A percentile compares a stretch with the other conserved stretches of the same genome.
These are phyloP conservation scores for Drosophila sucinea DNA, from an alignment of 1,140 invertebrate genomes.

Conservation along the genomic window DNA sequence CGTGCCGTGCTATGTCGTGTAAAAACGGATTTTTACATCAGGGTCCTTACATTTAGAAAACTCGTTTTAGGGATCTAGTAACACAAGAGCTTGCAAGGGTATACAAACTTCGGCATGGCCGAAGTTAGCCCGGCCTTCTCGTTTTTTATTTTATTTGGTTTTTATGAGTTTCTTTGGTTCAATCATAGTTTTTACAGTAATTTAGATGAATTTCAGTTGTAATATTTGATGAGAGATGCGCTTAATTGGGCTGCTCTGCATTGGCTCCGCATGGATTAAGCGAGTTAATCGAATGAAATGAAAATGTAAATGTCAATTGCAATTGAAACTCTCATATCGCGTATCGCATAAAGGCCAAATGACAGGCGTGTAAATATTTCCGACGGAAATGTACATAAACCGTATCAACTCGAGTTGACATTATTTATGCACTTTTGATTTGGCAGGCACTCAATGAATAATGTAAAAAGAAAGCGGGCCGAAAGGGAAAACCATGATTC, in stretches of 20 bases:
- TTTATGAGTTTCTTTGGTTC: constrained; percentile 7
- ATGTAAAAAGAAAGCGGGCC: not conserved
- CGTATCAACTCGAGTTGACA: constrained; percentile 45
- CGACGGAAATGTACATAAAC: constrained; percentile 53
- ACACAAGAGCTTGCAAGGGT: no score
- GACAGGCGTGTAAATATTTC: constrained; percentile 54
- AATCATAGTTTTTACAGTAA: constrained; percentile 48
- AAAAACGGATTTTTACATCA: no score
- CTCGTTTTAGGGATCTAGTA: no score
- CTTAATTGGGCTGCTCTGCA: constrained; percentile 32
- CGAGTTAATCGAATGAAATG: constrained; percentile 10
- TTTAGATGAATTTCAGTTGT: constrained; percentile 57
- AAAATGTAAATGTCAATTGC: constrained; percentile 25
- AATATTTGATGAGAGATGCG: constrained; percentile 14
- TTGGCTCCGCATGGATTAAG: constrained; percentile 25
- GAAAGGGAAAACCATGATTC: constrained; percentile 14
- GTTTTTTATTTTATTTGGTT: constrained; percentile 37
- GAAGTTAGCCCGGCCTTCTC: no score
- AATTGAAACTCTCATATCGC: not conserved
- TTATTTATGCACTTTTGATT: constrained; percentile 63
- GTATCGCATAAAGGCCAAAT: constrained; percentile 23
- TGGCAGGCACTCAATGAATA: constrained; percentile 10
- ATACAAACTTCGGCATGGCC: no score
- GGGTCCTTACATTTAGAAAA: no score
- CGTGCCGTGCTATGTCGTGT: no score